A percentile compares a stretch with the other conserved stretches of the same genome.
Conservation (phyloP, 2,113 vertebrate genomes). For the Heterocephalus glaber region DNA sequence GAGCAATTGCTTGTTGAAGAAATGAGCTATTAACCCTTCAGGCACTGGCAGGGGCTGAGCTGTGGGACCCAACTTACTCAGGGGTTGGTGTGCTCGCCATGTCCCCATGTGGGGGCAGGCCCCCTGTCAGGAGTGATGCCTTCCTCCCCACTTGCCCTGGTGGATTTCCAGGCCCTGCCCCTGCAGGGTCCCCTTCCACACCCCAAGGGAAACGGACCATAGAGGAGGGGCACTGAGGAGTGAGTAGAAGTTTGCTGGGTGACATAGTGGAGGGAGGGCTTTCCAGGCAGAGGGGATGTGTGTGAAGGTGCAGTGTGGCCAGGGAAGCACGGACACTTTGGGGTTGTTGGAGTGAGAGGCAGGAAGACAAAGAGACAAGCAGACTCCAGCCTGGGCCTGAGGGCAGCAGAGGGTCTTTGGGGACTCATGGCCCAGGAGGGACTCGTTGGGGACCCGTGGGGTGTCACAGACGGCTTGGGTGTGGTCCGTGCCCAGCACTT, state of each 20-base stretch:
- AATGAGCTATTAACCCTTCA: no score
- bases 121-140: neutral
- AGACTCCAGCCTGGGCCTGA: neutral
- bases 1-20: neutral
- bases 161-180: neutral
- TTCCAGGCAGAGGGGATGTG: neutral
- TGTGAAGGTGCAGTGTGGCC: rapidly evolving
- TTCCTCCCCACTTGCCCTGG: neutral
- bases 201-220: neutral
- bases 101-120: neutral
- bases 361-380: rapidly evolving
- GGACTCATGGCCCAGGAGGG: neutral
- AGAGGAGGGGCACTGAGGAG: neutral
- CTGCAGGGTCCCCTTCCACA: neutral
- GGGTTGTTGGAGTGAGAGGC: neutral
- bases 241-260: neutral
- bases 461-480: neutral
- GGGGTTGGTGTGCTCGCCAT: neutral
- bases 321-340: neutral
- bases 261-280: neutral
- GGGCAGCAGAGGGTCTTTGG: neutral
- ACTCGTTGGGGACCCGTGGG: neutral
- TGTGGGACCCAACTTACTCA: no score
- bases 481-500: rapidly evolving
- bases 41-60: no score